Evolutionary conservation across 2,113 vertebrate species (phyloP).

Genomic region (Uria lomvia): DNA sequence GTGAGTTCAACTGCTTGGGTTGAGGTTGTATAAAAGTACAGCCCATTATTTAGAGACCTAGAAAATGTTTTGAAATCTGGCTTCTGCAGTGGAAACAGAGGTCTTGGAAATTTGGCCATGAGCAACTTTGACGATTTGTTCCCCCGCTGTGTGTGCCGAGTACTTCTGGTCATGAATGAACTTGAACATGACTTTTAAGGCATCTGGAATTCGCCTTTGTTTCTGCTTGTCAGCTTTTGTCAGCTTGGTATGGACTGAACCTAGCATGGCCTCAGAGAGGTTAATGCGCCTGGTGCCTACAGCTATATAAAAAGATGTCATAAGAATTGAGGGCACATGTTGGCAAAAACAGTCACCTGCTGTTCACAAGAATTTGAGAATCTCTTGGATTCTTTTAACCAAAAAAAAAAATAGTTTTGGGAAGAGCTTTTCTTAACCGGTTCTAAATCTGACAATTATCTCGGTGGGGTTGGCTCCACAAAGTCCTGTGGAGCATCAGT

Average conservation of each 20-base stretch:
- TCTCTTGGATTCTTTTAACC: conserved; percentile 53
- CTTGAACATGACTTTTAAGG: background rate
- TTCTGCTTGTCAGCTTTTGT: background rate
- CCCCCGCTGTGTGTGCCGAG: background rate
- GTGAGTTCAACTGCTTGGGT: background rate
- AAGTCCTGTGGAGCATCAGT: background rate
- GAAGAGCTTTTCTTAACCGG: conserved; percentile 34
- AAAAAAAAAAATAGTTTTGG: conserved; percentile 59
- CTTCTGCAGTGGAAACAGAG: background rate
- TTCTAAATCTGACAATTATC: conserved; percentile 63
- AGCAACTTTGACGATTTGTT: background rate
- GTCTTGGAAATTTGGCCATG: background rate
- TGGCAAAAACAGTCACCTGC: conserved; percentile 65
- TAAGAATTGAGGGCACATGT: background rate
- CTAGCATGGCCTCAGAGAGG: background rate
- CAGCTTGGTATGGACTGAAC: background rate
- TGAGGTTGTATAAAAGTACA: background rate
- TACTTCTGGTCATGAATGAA: background rate
- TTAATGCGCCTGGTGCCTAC: background rate
- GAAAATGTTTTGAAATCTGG: background rate
- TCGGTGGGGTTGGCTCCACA: conserved; percentile 21
- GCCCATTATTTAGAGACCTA: background rate
- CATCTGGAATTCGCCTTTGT: background rate
- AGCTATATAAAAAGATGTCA: background rate
- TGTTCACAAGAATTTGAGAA: conserved; percentile 50